Conservation (phyloP, 1,140 invertebrate genomes). For the Diachasma alloeum region DNA sequence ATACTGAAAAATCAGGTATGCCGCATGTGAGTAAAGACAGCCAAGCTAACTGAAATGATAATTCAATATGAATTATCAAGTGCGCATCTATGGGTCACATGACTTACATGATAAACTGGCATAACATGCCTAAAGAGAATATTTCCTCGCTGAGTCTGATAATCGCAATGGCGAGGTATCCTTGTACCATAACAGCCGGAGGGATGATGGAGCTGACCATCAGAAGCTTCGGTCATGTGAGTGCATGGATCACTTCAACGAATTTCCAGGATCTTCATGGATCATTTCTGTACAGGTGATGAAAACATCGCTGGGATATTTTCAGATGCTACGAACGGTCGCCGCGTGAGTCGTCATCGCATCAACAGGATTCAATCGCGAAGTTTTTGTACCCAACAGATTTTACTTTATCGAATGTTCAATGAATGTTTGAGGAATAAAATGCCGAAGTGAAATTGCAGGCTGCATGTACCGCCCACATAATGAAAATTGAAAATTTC, state of each 20-base stretch:
- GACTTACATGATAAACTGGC: constrained; percentile 39
- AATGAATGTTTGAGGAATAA: too few relatives aligned
- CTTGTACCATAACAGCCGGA: constrained; percentile 11
- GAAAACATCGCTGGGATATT: not conserved
- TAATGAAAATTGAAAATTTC: too few relatives aligned
- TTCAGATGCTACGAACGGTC: not conserved
- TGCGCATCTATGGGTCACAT: constrained; percentile 27
- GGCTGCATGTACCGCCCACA: too few relatives aligned
- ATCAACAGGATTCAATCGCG: too few relatives aligned
- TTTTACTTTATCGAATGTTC: too few relatives aligned
- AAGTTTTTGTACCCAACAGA: too few relatives aligned
- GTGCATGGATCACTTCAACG: not conserved
- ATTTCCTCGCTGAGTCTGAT: constrained; percentile 24
- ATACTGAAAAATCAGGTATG: constrained; percentile 18
- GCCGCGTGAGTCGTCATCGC: not conserved
- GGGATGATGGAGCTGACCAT: constrained; percentile 17
- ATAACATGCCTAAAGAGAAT: constrained; percentile 28
- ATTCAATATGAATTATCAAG: constrained; percentile 12
- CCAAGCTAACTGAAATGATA: not conserved
- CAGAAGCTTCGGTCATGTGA: constrained; percentile 16
- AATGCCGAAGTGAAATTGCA: too few relatives aligned
- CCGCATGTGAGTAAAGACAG: not conserved
- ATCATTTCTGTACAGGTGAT: not conserved
- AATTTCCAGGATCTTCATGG: not conserved
- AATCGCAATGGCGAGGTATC: constrained; percentile 28